These are phyloP conservation scores for Pachycephus smyrnensis DNA, from an alignment of 2,888 invertebrate genomes.

Conservation along the genomic window DNA sequence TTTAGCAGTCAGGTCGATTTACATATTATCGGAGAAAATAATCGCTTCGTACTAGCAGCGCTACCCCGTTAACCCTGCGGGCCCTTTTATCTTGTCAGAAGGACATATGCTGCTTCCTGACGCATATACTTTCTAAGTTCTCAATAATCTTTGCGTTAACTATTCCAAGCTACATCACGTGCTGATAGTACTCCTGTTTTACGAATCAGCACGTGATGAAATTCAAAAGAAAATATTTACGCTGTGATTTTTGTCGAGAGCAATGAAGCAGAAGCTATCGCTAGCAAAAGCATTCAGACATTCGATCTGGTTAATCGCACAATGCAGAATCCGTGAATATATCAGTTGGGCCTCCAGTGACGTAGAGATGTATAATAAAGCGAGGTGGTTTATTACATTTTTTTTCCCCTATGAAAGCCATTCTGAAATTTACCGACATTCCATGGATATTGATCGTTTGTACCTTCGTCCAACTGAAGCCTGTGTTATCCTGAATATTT, in stretches of 20 bases:
- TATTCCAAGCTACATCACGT: not conserved
- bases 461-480: conserved; percentile 30
- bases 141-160: not conserved
- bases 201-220: not conserved
- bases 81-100: not conserved
- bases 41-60: not conserved
- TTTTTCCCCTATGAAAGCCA: conserved; percentile 18
- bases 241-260: too few relatives aligned
- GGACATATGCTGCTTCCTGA: not conserved
- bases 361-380: conserved; percentile 26
- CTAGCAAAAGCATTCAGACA: not conserved
- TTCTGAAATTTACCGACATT: conserved; percentile 43
- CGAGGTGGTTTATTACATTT: conserved; percentile 35
- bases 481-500: conserved; percentile 48
- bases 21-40: not conserved
- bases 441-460: conserved; percentile 47
- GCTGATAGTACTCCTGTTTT: not conserved
- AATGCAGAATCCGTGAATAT: not conserved
- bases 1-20: not conserved
- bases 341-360: not conserved
- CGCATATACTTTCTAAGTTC: not conserved
- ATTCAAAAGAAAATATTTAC: too few relatives aligned
- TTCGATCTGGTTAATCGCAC: not conserved
- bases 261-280: too few relatives aligned
- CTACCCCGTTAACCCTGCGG: not conserved